phyloP scores from a whole-genome alignment of 2,113 vertebrate genomes.

The Misgurnus anguillicaudatus region DNA sequence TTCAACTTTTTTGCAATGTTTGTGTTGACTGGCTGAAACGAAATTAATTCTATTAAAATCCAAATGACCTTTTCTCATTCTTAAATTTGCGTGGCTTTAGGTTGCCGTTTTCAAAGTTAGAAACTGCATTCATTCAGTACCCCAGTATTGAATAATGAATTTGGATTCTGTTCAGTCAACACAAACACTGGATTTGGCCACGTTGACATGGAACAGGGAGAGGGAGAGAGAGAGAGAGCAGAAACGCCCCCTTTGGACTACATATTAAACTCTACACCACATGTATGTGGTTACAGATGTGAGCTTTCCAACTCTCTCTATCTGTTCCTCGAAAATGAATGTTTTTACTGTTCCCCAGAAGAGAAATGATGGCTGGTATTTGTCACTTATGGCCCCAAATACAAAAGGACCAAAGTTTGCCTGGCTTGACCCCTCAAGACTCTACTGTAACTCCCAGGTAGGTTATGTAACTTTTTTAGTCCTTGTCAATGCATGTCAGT shows the following conservation, averaged over 20 bases:
- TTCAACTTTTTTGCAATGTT: too few species aligned
- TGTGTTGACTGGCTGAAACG: neutral
- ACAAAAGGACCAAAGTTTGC: conserved; percentile 79
- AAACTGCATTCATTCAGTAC: neutral
- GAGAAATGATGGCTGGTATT: conserved; percentile 79
- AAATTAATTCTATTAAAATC: neutral
- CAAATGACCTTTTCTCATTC: too few species aligned
- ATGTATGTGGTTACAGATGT: neutral
- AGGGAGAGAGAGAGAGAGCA: neutral
- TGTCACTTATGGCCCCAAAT: conserved; percentile 85
- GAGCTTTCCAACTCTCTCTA: neutral
- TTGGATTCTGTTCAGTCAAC: neutral
- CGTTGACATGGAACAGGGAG: too few species aligned
- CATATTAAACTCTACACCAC: neutral
- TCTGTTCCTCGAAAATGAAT: conserved; percentile 69
- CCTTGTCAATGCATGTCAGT: too few species aligned
- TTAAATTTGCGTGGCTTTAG: too few species aligned
- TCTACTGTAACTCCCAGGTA: conserved; percentile 87
- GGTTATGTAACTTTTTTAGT: neutral
- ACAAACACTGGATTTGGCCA: neutral
- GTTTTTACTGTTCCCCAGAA: conserved; percentile 53
- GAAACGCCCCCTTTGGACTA: conserved; percentile 13
- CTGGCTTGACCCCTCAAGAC: conserved; percentile 88
- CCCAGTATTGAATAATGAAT: neutral
- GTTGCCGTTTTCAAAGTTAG: too few species aligned